Percentiles rank a stretch among this genome's conserved stretches.
These are phyloP conservation scores for Chelonia mydas DNA, from an alignment of 2,797 vertebrate species.

Conservation along the genomic window DNA sequence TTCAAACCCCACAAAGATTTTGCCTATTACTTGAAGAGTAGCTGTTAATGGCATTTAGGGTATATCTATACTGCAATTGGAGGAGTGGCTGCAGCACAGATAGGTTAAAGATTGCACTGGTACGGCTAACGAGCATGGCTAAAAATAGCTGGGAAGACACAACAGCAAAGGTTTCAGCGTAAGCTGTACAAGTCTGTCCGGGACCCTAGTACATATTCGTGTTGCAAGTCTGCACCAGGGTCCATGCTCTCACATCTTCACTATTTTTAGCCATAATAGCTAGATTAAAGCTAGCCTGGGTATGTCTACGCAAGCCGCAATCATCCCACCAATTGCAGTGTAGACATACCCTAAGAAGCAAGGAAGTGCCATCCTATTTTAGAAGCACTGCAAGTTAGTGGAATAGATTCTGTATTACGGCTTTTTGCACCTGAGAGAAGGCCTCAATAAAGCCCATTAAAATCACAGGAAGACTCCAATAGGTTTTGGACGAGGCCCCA, in stretches of 20 bases:
- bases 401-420: background rate
- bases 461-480: background rate
- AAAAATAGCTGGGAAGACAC: no score
- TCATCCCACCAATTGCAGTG: background rate
- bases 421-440: background rate
- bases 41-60: background rate
- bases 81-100: no score
- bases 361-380: background rate
- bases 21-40: background rate
- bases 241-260: background rate
- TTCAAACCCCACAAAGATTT: background rate
- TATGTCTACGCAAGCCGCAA: background rate
- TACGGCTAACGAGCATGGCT: no score
- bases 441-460: slow-evolving; percentile 18
- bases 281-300: background rate
- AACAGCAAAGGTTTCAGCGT: no score
- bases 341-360: background rate
- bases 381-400: background rate
- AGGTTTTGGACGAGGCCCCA: background rate
- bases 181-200: no score
- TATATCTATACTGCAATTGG: no score
- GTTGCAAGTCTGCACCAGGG: no score
- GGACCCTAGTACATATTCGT: no score
- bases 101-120: no score
- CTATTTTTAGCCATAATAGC: background rate